Conservation (phyloP, 1,140 invertebrate species). For the Brachionus angularis region DNA sequence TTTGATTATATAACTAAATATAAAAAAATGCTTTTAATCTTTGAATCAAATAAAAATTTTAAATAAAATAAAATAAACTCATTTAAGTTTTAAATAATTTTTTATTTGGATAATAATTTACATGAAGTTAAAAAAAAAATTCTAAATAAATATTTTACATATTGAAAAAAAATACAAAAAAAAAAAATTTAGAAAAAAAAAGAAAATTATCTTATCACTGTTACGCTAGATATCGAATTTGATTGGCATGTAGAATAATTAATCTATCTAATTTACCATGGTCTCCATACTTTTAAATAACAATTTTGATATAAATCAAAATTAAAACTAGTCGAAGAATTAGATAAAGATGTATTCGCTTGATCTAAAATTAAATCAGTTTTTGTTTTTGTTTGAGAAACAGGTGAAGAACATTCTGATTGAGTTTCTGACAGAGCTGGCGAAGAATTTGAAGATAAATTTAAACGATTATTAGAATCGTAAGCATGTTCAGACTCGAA, state of each 20-base stretch:
- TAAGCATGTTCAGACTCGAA: conserved; percentile 7
- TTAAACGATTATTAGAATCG: conserved; percentile 28
- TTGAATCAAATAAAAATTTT: too few species aligned
- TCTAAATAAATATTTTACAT: conserved; percentile 28
- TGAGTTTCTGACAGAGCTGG: neutral
- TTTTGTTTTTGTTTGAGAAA: conserved; percentile 18
- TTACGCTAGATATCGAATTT: conserved; percentile 16
- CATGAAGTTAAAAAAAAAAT: too few species aligned
- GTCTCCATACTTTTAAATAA: conserved; percentile 18
- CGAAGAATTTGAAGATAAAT: conserved; percentile 21
- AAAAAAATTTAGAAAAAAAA: conserved; percentile 11
- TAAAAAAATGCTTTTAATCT: too few species aligned
- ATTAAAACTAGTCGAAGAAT: too few species aligned
- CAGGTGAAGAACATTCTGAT: neutral
- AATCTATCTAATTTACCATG: neutral
- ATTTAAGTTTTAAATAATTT: too few species aligned
- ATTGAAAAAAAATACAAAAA: neutral
- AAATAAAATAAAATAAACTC: too few species aligned
- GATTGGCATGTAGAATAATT: too few species aligned
- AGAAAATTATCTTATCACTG: too few species aligned
- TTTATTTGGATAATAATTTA: too few species aligned
- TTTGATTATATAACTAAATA: too few species aligned
- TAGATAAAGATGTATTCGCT: conserved; percentile 10
- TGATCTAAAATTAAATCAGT: neutral
- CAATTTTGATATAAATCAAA: too few species aligned